A percentile compares a stretch with the other conserved stretches of the same genome.
These are phyloP conservation scores for Clavelina lepadiformis DNA, from an alignment of 23 tunicate species.

Conservation along the genomic window DNA sequence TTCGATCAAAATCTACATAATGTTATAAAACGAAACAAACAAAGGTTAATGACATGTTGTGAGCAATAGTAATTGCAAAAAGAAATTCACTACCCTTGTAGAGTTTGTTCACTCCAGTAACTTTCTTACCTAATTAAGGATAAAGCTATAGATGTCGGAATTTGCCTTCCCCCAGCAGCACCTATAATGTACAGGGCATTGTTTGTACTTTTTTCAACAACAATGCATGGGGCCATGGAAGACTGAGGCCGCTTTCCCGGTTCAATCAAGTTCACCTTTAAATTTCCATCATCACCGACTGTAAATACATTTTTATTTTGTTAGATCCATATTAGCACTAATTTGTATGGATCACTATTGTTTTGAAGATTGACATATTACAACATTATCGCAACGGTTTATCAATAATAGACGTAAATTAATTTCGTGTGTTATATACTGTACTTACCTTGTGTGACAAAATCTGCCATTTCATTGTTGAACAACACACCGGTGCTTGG, in stretches of 20 bases:
- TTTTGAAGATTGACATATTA: too few relatives aligned
- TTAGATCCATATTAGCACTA: too few relatives aligned
- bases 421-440: not conserved
- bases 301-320: too few relatives aligned
- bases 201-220: constrained; percentile 37
- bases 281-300: not conserved
- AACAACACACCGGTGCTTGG: constrained; percentile 67
- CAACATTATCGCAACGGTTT: too few relatives aligned
- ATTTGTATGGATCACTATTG: too few relatives aligned
- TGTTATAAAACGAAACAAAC: too few relatives aligned
- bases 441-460: constrained; percentile 24
- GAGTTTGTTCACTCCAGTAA: too few relatives aligned
- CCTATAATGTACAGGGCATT: constrained; percentile 68
- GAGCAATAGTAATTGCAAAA: not conserved
- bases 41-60: not conserved
- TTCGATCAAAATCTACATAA: not conserved
- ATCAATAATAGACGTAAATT: too few relatives aligned
- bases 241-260: constrained; percentile 67
- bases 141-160: constrained; percentile 56
- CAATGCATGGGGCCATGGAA: constrained; percentile 68
- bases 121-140: constrained; percentile 42
- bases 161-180: constrained; percentile 82
- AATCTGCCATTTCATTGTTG: constrained; percentile 69
- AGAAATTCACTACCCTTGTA: not conserved
- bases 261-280: constrained; percentile 30